Evolutionary conservation across 2,888 invertebrate species (phyloP).

Genomic region (Leucania comma): DNA sequence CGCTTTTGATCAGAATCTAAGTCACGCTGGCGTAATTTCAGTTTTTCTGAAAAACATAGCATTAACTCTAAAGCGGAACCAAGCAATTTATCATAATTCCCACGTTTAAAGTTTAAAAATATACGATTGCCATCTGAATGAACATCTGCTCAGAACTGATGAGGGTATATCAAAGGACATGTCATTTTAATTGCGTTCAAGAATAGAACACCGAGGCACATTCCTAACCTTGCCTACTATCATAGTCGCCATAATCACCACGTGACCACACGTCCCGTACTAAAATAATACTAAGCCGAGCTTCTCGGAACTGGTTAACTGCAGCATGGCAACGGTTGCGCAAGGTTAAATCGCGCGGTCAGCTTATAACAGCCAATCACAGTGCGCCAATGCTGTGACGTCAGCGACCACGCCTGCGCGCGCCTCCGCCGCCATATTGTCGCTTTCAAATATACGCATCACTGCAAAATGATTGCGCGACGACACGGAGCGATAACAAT

Average conservation of each 20-base stretch:
- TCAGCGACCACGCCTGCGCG: constrained; percentile 90
- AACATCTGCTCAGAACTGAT: constrained; percentile 7
- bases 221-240: constrained; percentile 58
- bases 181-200: constrained; percentile 27
- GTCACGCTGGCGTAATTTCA: constrained; percentile 41
- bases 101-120: constrained; percentile 9
- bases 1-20: constrained; percentile 48
- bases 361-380: constrained; percentile 79
- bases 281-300: constrained; percentile 76
- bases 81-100: constrained; percentile 28
- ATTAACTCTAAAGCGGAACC: constrained; percentile 21
- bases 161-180: constrained; percentile 21
- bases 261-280: constrained; percentile 69
- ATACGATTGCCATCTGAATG: not conserved
- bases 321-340: constrained; percentile 88
- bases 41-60: constrained; percentile 40
- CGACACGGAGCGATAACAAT: constrained; percentile 67
- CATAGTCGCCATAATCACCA: constrained; percentile 63
- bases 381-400: constrained; percentile 80
- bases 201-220: constrained; percentile 35
- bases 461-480: constrained; percentile 72
- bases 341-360: constrained; percentile 86
- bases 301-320: constrained; percentile 81
- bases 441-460: constrained; percentile 75
- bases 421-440: constrained; percentile 87